These are phyloP conservation scores for Lucilia cuprina DNA, from an alignment of 1,140 invertebrate species.

Conservation along the genomic window DNA sequence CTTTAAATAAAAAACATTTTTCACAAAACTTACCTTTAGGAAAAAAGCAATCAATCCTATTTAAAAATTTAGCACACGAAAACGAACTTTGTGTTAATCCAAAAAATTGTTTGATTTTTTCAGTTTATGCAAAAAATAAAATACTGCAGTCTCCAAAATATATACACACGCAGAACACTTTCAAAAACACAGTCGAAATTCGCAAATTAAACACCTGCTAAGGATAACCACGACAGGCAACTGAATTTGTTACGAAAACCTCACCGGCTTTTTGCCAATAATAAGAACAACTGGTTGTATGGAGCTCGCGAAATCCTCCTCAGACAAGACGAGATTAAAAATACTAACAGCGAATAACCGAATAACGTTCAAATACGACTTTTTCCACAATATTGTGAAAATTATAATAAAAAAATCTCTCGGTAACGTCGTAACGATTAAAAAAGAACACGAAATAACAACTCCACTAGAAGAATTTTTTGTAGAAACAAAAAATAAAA, in stretches of 20 bases:
- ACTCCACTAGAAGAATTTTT: neutral
- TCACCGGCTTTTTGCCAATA: neutral
- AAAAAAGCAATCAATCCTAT: too few relatives aligned
- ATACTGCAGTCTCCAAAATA: neutral
- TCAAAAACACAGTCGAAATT: neutral
- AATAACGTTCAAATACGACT: neutral
- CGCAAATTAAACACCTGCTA: neutral
- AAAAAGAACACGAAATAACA: neutral
- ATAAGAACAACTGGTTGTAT: neutral
- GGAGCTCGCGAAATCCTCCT: neutral
- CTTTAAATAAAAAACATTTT: too few relatives aligned
- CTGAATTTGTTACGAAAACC: neutral
- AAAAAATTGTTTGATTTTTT: neutral
- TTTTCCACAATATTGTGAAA: neutral
- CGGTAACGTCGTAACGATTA: constrained; percentile 6
- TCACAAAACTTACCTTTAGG: too few relatives aligned
- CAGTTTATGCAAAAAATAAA: neutral
- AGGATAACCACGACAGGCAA: constrained; percentile 5
- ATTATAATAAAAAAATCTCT: neutral
- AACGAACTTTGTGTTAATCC: neutral
- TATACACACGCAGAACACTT: neutral
- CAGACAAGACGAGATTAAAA: neutral
- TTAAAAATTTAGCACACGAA: neutral
- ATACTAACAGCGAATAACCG: neutral
- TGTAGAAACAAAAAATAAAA: neutral